Percentiles rank a stretch among this genome's conserved stretches.
Evolutionary conservation across 2,113 vertebrate genomes (phyloP).

Genomic region (Phoxinus phoxinus): DNA sequence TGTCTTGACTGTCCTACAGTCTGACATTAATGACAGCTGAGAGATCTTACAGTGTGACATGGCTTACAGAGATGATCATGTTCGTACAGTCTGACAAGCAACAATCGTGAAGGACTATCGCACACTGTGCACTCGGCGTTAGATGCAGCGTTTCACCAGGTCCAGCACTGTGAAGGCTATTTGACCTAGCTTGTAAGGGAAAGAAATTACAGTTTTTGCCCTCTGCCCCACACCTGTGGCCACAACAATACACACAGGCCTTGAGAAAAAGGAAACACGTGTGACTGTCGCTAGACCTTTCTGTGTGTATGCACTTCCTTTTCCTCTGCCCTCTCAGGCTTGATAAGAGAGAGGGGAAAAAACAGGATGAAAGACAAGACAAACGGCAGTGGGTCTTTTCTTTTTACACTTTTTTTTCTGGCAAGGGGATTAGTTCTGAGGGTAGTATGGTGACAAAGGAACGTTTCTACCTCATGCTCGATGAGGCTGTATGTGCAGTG

Average conservation of each 20-base stretch:
- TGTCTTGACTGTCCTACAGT: too few species aligned
- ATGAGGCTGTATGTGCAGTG: not conserved
- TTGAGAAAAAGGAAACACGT: conserved; percentile 60
- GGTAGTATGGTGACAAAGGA: conserved; percentile 36
- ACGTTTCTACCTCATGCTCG: conserved; percentile 29
- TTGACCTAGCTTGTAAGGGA: conserved; percentile 32
- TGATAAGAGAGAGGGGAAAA: conserved; percentile 54
- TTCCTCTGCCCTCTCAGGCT: conserved; percentile 56
- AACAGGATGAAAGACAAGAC: conserved; percentile 53
- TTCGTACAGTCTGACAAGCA: too few species aligned
- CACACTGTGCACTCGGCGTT: too few species aligned
- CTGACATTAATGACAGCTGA: too few species aligned
- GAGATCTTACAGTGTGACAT: too few species aligned
- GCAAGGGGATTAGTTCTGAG: conserved; percentile 28
- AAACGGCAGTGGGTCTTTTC: conserved; percentile 23
- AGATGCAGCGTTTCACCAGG: not conserved
- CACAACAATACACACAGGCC: conserved; percentile 59
- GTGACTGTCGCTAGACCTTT: conserved; percentile 40
- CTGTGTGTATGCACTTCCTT: conserved; percentile 56
- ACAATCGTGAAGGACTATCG: too few species aligned
- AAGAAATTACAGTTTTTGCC: conserved; percentile 42
- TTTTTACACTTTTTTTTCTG: conserved; percentile 52
- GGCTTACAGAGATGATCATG: too few species aligned
- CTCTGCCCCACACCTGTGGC: conserved; percentile 48
- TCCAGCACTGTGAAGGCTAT: not conserved